Conservation (phyloP, 35 echinoderm and acorn worm species). For the Stichopus chloronotus region DNA sequence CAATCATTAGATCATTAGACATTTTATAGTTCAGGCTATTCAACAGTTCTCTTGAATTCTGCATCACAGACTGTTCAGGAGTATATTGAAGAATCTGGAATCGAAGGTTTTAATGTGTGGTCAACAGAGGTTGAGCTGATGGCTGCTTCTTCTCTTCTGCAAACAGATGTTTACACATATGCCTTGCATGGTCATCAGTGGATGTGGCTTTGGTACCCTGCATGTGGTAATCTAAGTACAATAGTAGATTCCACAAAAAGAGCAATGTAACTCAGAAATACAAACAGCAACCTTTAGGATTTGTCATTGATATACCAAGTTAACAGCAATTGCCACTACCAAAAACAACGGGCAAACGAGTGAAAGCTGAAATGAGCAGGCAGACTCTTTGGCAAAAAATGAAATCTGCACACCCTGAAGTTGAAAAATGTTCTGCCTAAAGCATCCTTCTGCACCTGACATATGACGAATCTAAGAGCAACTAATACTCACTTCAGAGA, state of each 20-base stretch:
- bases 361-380: neutral
- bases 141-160: slow-evolving; percentile 28
- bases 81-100: slow-evolving; percentile 5
- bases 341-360: slow-evolving; percentile 18
- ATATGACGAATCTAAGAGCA: slow-evolving; percentile 13
- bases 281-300: slow-evolving; percentile 51
- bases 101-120: neutral
- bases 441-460: neutral
- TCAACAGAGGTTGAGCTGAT: slow-evolving; percentile 50
- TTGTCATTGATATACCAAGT: neutral
- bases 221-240: slow-evolving; percentile 13
- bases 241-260: neutral
- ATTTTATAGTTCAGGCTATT: slow-evolving; percentile 2
- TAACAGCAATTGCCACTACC: neutral
- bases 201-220: slow-evolving; percentile 31
- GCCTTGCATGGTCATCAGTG: slow-evolving; percentile 12
- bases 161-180: slow-evolving; percentile 26
- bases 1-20: neutral
- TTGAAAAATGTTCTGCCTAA: neutral
- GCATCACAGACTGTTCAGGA: slow-evolving; percentile 12
- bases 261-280: slow-evolving; percentile 34
- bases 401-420: neutral
- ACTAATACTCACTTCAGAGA: neutral
- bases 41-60: neutral
- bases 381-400: slow-evolving; percentile 10